Evolutionary conservation across 1,140 invertebrate species (phyloP).

Genomic region (Nephotettix cincticeps): DNA sequence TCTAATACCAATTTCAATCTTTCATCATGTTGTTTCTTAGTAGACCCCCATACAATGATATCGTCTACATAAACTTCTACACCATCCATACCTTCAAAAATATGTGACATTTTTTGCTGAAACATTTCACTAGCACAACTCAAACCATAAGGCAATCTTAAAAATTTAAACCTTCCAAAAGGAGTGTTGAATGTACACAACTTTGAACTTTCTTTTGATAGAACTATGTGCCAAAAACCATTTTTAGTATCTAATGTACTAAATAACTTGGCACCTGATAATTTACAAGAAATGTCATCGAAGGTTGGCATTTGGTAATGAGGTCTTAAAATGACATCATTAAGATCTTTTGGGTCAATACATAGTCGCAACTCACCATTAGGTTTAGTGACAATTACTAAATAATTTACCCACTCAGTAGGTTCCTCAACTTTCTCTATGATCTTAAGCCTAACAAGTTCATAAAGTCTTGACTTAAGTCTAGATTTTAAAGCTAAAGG

Average conservation of each 20-base stretch:
- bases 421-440: constrained; percentile 28
- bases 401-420: constrained; percentile 51
- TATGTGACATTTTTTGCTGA: no score
- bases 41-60: no score
- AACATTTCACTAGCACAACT: no score
- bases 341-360: constrained; percentile 53
- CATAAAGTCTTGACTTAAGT: neutral
- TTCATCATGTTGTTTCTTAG: no score
- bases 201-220: no score
- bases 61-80: no score
- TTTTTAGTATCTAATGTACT: constrained; percentile 49
- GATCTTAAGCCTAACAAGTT: neutral
- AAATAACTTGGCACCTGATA: constrained; percentile 48
- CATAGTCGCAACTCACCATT: constrained; percentile 49
- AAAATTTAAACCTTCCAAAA: no score
- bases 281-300: constrained; percentile 46
- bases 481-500: neutral
- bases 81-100: no score
- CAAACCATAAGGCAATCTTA: no score
- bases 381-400: constrained; percentile 49
- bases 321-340: constrained; percentile 48
- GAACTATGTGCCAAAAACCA: no score
- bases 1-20: no score
- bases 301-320: constrained; percentile 47
- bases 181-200: no score